Base-by-base conservation (phyloP, 1,140 invertebrate genomes). In the Bombus cullumanus region DNA sequence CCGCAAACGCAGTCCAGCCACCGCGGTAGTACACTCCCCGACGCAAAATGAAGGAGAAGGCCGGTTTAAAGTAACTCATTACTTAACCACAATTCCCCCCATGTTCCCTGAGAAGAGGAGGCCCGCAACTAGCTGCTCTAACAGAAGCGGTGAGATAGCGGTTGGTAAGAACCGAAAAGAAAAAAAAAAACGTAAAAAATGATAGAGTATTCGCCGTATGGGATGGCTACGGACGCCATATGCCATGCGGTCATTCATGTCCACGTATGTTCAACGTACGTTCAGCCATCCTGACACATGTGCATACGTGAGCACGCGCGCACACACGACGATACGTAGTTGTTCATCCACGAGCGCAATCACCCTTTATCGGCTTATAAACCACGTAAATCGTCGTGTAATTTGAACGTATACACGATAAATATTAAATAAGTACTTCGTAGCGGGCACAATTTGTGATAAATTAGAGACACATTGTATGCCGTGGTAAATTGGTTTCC, bases 181-280 rank as follows among this genome's bases (percentile, higher is more conserved):
- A 31, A 41, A 22, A 31, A 41, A 22, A 31, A 22, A 43, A 73
- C 2, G 15, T 28, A n/a, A 31, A 59, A 62, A 82, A 74, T 73
- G 37, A 82, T 43, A 37, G 80, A 73, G 12, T 41, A 34, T 22
- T 31, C 69, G 37, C 69, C 80, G 69, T 82, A 82, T 74, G 80
- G 80, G 80, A 82, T 82, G 80, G 37, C 9, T 47, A 62, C 37
- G 85, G 34, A 79, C 75, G 80, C 88, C 88, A 85, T 87, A 87
- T 87, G 85, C 79, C 68, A 57, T 39, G 79, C 81, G 79, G 86
- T 89, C 88, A 83, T 89, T 90, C 88, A 88, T 90, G 66, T 85
- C 86, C 75, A 81, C 86, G 88, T 90, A 83, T 71, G 66, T 28
- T 37, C 22, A 43, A 71, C 81, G 87, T 86, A 77, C 47, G 47